phyloP scores from a whole-genome alignment of 2,113 vertebrate species.

The Gallinago undulata region DNA sequence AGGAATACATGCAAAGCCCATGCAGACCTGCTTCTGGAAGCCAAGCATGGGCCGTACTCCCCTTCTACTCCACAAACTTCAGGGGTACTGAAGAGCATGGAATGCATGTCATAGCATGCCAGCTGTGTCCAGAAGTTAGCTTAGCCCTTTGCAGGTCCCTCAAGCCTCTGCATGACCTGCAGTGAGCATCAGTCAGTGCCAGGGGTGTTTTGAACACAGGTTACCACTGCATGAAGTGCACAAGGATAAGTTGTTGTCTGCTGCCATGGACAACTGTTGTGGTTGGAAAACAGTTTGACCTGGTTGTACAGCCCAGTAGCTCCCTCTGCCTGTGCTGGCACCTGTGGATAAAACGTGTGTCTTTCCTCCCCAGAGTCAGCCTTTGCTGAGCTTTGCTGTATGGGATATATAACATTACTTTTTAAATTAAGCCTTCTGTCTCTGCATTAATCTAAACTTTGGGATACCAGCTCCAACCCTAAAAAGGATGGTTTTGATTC shows the following conservation, averaged over 20 bases:
- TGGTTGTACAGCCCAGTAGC: neutral
- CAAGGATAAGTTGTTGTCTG: neutral
- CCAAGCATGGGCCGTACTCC: neutral
- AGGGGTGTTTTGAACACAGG: neutral
- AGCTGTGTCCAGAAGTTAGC: neutral
- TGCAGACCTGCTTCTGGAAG: neutral
- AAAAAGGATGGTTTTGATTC: neutral
- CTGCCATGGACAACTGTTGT: neutral
- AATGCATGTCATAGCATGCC: neutral
- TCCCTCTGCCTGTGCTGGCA: neutral
- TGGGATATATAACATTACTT: neutral
- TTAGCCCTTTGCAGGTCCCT: rapidly evolving
- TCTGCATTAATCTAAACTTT: neutral
- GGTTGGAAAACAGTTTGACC: neutral
- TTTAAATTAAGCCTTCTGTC: neutral
- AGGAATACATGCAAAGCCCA: neutral
- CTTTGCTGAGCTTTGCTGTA: neutral
- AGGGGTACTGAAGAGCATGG: neutral
- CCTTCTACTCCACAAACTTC: neutral
- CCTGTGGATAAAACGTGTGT: neutral
- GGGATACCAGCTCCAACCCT: neutral
- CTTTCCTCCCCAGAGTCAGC: neutral
- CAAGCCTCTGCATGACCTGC: neutral
- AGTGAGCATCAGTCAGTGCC: neutral
- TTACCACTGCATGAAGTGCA: neutral